Evolutionary conservation across 2,113 vertebrate species (phyloP).

Genomic region (Macroglossus sobrinus): DNA sequence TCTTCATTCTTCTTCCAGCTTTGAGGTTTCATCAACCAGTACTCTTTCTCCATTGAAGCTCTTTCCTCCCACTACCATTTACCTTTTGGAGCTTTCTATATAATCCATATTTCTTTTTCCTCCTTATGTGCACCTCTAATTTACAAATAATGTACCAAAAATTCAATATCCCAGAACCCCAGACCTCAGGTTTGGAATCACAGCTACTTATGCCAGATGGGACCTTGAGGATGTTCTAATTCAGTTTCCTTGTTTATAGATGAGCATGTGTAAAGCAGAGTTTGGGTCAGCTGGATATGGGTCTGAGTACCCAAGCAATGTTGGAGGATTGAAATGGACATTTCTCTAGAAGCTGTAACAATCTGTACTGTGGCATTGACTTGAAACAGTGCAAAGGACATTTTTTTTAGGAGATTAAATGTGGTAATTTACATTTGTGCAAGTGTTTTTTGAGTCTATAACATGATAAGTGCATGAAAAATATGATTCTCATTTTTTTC

Average conservation of each 20-base stretch:
- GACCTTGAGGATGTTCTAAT: background rate
- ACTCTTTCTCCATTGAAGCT: background rate
- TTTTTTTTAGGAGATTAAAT: conserved; percentile 25
- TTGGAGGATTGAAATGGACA: background rate
- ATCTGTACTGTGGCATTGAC: background rate
- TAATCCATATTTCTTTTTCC: background rate
- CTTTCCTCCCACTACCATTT: background rate
- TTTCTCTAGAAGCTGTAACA: background rate
- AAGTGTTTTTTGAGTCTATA: background rate
- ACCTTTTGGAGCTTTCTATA: background rate
- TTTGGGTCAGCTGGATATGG: background rate
- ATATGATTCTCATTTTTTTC: background rate
- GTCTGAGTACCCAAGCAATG: background rate
- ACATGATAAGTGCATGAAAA: background rate
- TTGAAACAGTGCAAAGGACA: background rate
- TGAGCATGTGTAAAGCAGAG: background rate
- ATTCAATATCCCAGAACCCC: background rate
- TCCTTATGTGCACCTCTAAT: background rate
- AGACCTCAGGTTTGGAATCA: background rate
- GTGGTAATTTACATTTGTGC: background rate
- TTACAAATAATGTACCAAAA: background rate
- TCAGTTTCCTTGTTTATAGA: background rate
- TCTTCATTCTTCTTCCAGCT: background rate
- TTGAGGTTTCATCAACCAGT: background rate
- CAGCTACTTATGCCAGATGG: background rate